These are phyloP conservation scores for Mormyrops attenuatus DNA, from an alignment of 2,797 vertebrate species.

Conservation along the genomic window DNA sequence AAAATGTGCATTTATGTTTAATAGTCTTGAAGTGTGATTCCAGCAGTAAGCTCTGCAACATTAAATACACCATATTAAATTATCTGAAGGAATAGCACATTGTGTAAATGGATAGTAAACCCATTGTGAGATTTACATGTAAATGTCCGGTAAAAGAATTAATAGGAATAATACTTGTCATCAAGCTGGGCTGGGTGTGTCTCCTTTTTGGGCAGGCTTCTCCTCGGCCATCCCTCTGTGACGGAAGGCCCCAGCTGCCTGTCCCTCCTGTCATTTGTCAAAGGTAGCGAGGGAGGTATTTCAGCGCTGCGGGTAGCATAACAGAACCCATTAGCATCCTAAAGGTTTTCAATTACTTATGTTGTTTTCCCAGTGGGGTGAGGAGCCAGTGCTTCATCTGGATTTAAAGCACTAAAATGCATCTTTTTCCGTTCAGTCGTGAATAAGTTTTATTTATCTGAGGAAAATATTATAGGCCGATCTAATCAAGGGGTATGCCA, in stretches of 20 bases:
- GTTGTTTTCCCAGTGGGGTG: slow-evolving; percentile 13
- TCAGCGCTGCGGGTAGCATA: not conserved
- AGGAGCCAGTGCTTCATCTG: slow-evolving; percentile 32
- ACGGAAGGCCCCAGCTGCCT: not conserved
- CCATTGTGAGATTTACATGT: not conserved
- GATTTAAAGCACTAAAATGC: slow-evolving; percentile 41
- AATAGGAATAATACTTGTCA: not conserved
- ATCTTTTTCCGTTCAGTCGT: not conserved
- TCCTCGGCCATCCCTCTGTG: not conserved
- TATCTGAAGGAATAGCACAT: not conserved
- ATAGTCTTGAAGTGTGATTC: not conserved
- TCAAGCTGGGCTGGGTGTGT: not conserved
- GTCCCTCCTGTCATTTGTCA: not conserved
- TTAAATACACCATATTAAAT: not conserved
- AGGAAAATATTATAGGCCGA: slow-evolving; percentile 42
- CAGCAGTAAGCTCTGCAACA: not conserved
- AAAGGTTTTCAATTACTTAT: slow-evolving; percentile 37
- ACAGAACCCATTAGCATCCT: slow-evolving; percentile 36
- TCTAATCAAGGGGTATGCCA: slow-evolving; percentile 52
- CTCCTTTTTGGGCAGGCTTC: not conserved
- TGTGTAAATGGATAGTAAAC: not conserved
- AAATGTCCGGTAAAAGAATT: not conserved
- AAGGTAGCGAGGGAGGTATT: not conserved
- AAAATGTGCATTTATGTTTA: not conserved
- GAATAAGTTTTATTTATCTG: slow-evolving; percentile 49